These are phyloP conservation scores for Numida meleagris DNA, from an alignment of 2,113 vertebrate species.

Conservation along the genomic window DNA sequence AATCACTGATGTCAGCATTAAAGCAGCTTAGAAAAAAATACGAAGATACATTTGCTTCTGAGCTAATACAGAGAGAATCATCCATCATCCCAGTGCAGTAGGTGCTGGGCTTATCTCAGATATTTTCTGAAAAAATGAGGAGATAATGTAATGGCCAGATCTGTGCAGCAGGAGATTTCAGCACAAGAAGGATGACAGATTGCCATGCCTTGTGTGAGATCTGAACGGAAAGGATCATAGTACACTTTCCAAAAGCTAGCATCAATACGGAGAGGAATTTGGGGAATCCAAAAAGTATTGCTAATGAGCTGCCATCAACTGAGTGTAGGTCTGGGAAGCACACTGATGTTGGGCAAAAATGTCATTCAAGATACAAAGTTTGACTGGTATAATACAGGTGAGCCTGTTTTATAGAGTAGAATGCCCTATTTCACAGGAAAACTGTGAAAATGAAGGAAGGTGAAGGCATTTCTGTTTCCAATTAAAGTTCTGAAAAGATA, in stretches of 20 bases:
- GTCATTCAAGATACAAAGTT: neutral
- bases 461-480: neutral
- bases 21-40: neutral
- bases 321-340: neutral
- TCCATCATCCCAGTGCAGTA: neutral
- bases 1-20: neutral
- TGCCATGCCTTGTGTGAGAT: neutral
- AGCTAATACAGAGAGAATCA: neutral
- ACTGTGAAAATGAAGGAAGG: neutral
- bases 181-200: neutral
- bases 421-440: neutral
- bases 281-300: neutral
- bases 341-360: neutral
- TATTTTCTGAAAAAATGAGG: neutral
- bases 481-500: neutral
- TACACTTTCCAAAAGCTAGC: neutral
- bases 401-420: neutral
- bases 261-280: neutral
- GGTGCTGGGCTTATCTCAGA: neutral
- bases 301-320: neutral
- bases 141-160: neutral
- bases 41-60: neutral
- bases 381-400: neutral
- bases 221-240: neutral
- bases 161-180: neutral